A percentile compares a stretch with the other conserved stretches of the same genome.
Evolutionary conservation across 2,113 vertebrate genomes (phyloP).

Genomic region (Piliocolobus tephrosceles): DNA sequence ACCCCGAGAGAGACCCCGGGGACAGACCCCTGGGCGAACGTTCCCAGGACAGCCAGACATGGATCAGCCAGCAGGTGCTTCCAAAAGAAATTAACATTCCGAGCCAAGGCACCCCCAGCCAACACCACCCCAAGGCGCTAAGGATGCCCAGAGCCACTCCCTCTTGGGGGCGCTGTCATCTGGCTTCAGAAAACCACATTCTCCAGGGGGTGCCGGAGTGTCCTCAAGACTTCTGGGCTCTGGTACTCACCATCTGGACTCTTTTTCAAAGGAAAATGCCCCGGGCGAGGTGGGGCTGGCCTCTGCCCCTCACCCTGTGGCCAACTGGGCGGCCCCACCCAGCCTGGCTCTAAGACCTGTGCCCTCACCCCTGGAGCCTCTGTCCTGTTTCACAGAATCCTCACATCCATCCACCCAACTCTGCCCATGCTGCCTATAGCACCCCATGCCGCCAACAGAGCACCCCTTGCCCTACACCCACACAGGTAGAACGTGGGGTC

Average conservation of each 20-base stretch:
- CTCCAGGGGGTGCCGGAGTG: background rate
- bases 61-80: background rate
- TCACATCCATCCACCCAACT: background rate
- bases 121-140: background rate
- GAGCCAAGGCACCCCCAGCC: fast-evolving
- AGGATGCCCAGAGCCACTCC: fast-evolving
- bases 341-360: background rate
- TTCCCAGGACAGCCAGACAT: fast-evolving
- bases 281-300: background rate
- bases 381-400: fast-evolving
- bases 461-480: no score
- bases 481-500: background rate
- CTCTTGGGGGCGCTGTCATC: fast-evolving
- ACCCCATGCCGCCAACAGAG: background rate
- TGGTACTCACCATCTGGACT: background rate
- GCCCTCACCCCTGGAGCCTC: background rate
- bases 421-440: background rate
- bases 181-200: fast-evolving
- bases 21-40: fast-evolving
- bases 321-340: background rate
- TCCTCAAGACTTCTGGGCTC: background rate
- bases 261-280: background rate
- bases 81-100: background rate
- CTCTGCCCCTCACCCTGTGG: fast-evolving
- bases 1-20: fast-evolving